Percentiles rank a stretch among this genome's conserved stretches.
These are phyloP conservation scores for Neoniphon sammara DNA, from an alignment of 2,797 vertebrate species.

Conservation along the genomic window DNA sequence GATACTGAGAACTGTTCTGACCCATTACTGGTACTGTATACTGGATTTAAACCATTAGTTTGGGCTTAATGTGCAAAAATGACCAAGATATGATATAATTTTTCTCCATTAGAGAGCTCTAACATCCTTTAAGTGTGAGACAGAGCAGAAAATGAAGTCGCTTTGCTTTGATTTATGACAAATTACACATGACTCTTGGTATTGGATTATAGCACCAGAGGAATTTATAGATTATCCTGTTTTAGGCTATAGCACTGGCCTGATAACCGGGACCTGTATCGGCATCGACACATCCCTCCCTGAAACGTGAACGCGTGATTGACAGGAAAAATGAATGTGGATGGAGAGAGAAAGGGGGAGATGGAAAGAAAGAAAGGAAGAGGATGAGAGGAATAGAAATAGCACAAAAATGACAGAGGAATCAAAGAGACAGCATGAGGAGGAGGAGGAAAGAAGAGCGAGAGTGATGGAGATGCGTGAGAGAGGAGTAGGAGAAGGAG, in stretches of 20 bases:
- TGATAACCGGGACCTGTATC: background rate
- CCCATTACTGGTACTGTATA: background rate
- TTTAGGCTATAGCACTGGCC: background rate
- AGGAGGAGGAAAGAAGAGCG: conserved; percentile 34
- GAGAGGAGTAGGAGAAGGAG: conserved; percentile 55
- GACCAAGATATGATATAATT: conserved; percentile 9
- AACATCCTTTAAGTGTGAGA: background rate
- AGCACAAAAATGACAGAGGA: conserved; percentile 21
- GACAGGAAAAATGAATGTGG: conserved; percentile 29
- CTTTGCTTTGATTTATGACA: conserved; percentile 39
- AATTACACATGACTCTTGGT: background rate
- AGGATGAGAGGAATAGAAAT: background rate
- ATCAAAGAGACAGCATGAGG: conserved; percentile 20
- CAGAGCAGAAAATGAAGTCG: conserved; percentile 25
- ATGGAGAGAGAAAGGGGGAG: conserved; percentile 15
- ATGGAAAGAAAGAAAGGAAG: background rate
- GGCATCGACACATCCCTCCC: background rate
- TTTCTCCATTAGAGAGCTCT: conserved; percentile 18
- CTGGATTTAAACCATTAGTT: background rate
- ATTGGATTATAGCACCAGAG: too few species aligned
- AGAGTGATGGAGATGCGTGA: conserved; percentile 30
- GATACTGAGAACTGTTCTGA: background rate
- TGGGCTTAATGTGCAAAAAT: conserved; percentile 5
- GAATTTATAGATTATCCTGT: background rate
- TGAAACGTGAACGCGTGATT: conserved; percentile 38